These are phyloP conservation scores for Drosophila tristis DNA, from an alignment of 1,140 invertebrate genomes.

Conservation along the genomic window DNA sequence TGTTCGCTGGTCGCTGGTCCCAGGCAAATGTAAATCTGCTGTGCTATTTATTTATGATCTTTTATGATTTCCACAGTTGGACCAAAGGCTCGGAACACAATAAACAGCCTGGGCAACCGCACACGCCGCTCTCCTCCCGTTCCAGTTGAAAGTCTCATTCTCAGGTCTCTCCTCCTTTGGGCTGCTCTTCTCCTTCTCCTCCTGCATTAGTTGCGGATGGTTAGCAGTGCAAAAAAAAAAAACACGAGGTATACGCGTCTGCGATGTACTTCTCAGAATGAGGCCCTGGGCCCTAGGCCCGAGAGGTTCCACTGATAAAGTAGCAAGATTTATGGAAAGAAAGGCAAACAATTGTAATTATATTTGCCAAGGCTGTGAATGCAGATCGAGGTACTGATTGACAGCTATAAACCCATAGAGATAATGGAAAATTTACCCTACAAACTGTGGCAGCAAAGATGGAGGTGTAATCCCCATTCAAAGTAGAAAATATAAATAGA, in stretches of 20 bases:
- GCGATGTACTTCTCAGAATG: conserved; percentile 48
- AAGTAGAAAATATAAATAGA: no score
- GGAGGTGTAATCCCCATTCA: no score
- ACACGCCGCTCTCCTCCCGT: conserved; percentile 55
- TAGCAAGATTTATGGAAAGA: conserved; percentile 43
- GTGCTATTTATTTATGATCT: conserved; percentile 79
- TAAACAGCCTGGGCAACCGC: conserved; percentile 66
- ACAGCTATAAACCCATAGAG: no score
- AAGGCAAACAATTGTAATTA: conserved; percentile 2
- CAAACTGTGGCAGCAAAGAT: no score
- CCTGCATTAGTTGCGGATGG: conserved; percentile 67
- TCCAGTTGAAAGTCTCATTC: conserved; percentile 10
- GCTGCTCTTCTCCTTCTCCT: no score
- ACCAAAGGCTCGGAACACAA: conserved; percentile 33
- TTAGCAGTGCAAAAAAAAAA: conserved; percentile 52
- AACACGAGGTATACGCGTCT: conserved; percentile 7
- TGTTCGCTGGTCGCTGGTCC: not conserved
- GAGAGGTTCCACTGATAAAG: conserved; percentile 29
- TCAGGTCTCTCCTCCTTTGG: conserved; percentile 8
- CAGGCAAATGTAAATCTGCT: conserved; percentile 55
- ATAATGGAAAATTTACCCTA: no score
- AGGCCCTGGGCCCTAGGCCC: not conserved
- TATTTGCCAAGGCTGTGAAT: conserved; percentile 2
- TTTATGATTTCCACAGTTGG: conserved; percentile 71
- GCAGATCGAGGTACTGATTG: no score